Evolutionary conservation across 2,888 invertebrate species (phyloP).

Genomic region (Tetragonisca angustula): DNA sequence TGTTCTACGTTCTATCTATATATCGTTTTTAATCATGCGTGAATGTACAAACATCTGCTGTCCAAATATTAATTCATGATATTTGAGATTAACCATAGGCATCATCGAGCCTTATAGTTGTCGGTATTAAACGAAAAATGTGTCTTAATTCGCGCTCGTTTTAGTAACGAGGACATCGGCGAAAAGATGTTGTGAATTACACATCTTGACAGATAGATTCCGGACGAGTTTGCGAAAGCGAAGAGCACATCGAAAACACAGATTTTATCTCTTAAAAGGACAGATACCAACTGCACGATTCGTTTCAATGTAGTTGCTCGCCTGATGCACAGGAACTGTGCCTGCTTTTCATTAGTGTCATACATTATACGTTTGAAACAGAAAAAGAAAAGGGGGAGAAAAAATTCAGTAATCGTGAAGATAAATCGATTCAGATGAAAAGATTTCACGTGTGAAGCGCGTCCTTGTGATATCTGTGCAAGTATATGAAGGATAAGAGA

Average conservation of each 20-base stretch:
- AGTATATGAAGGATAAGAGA: constrained; percentile 3
- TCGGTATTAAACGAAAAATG: too few relatives aligned
- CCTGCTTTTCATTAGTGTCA: background rate
- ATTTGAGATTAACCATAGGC: background rate
- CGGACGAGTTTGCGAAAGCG: background rate
- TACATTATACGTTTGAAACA: background rate
- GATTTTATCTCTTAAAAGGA: constrained; percentile 7
- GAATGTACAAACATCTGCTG: background rate
- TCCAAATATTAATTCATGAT: background rate
- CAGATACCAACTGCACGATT: background rate
- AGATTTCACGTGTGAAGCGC: background rate
- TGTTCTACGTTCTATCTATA: too few relatives aligned
- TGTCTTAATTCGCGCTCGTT: background rate
- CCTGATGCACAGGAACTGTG: background rate
- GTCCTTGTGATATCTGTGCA: background rate
- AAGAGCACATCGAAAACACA: background rate
- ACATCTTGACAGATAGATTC: background rate
- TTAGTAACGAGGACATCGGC: background rate
- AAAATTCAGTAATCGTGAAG: background rate
- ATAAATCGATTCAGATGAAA: background rate
- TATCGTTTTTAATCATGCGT: too few relatives aligned
- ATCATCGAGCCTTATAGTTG: background rate
- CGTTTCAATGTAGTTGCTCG: too few relatives aligned
- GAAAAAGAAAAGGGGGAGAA: too few relatives aligned
- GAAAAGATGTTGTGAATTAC: background rate